Conservation (phyloP, 2,888 invertebrate species). For the Craniophora ligustri region DNA sequence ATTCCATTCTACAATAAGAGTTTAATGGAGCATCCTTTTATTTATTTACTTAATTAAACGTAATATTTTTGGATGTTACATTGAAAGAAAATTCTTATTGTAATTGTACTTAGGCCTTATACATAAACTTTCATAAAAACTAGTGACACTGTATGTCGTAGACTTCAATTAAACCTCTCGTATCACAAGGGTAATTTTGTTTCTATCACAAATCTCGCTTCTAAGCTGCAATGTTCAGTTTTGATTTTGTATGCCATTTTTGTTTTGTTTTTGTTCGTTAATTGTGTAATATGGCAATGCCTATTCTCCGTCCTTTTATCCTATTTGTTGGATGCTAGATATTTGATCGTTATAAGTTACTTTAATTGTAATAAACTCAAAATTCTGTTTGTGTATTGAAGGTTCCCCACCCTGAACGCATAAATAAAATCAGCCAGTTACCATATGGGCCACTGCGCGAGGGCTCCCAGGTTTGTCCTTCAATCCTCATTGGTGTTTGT, state of each 20-base stretch:
- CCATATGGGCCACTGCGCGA: slow-evolving; percentile 91
- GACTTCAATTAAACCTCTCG: slow-evolving; percentile 52
- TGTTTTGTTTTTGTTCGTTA: slow-evolving; percentile 60
- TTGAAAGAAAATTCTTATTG: slow-evolving; percentile 63
- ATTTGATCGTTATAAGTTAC: slow-evolving; percentile 65
- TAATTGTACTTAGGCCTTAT: slow-evolving; percentile 46
- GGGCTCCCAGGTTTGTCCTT: slow-evolving; percentile 90
- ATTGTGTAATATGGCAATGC: slow-evolving; percentile 65
- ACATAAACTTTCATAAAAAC: slow-evolving; percentile 46
- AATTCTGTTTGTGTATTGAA: slow-evolving; percentile 90
- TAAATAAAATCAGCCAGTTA: slow-evolving; percentile 90
- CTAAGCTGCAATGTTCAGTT: slow-evolving; percentile 63
- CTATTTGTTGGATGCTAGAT: slow-evolving; percentile 77
- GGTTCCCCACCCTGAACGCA: slow-evolving; percentile 90
- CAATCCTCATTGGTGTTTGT: slow-evolving; percentile 87
- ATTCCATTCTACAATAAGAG: slow-evolving; percentile 70
- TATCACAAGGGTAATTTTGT: slow-evolving; percentile 60
- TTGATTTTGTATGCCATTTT: slow-evolving; percentile 61
- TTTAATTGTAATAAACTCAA: slow-evolving; percentile 76
- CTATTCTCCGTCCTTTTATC: slow-evolving; percentile 72
- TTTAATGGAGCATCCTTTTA: slow-evolving; percentile 57
- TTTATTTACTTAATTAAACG: slow-evolving; percentile 23
- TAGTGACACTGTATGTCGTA: slow-evolving; percentile 58
- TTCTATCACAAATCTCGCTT: slow-evolving; percentile 69
- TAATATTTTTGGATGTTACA: slow-evolving; percentile 42